Conservation (phyloP, 35 echinoderm and acorn worm genomes). For the Apostichopus californicus region DNA sequence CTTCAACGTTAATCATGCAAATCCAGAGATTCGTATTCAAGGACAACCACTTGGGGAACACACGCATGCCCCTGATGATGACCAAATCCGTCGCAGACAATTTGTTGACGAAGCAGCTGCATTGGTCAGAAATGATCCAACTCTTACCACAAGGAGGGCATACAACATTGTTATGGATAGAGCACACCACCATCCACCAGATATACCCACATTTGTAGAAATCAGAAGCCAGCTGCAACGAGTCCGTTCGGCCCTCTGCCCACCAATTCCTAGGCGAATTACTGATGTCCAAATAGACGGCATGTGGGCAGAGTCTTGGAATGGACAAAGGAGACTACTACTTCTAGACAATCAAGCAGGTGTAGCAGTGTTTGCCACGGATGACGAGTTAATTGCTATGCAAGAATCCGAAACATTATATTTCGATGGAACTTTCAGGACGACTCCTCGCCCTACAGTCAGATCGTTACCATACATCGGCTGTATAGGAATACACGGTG, state of each 20-base stretch:
- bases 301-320: conserved; percentile 48
- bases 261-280: conserved; percentile 54
- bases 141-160: conserved; percentile 18
- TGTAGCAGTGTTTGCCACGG: conserved; percentile 38
- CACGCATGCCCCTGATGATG: conserved; percentile 10
- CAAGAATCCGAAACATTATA: conserved; percentile 34
- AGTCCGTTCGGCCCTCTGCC: conserved; percentile 27
- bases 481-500: conserved; percentile 5
- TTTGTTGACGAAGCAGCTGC: not conserved
- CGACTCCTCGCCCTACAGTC: conserved; percentile 41
- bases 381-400: conserved; percentile 45
- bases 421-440: conserved; percentile 14
- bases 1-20: conserved; percentile 15
- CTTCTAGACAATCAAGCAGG: conserved; percentile 28
- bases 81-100: not conserved
- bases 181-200: not conserved
- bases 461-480: conserved; percentile 58
- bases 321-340: conserved; percentile 47
- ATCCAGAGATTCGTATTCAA: not conserved
- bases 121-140: conserved; percentile 15
- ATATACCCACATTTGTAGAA: conserved; percentile 34
- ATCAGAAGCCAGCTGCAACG: conserved; percentile 50
- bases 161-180: conserved; percentile 10
- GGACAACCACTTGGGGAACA: not conserved
- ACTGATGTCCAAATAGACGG: conserved; percentile 46